A percentile compares a stretch with the other conserved stretches of the same genome.
Evolutionary conservation across 2,888 invertebrate species (phyloP).

Genomic region (Ophion obscuratus): DNA sequence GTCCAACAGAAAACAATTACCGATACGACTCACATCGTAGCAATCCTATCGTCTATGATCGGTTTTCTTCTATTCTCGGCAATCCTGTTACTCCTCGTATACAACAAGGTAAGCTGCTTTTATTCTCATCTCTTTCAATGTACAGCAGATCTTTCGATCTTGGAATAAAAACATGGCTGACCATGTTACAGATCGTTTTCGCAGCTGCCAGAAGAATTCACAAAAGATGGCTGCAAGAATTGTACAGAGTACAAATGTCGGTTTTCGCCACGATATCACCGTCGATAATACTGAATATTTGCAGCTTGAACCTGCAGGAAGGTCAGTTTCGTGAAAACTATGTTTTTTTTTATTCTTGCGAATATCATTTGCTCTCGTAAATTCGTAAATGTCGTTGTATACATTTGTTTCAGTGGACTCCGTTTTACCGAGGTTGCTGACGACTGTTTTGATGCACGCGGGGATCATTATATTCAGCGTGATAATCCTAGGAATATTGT

Average conservation of each 20-base stretch:
- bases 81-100: conserved; percentile 68
- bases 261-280: conserved; percentile 85
- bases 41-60: conserved; percentile 69
- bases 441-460: conserved; percentile 85
- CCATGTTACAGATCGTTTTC: conserved; percentile 78
- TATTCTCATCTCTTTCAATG: neutral
- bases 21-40: conserved; percentile 65
- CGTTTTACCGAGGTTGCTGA: conserved; percentile 85
- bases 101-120: conserved; percentile 68
- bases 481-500: conserved; percentile 84
- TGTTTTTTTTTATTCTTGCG: neutral
- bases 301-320: conserved; percentile 86
- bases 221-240: conserved; percentile 83
- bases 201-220: conserved; percentile 85
- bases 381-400: conserved; percentile 9
- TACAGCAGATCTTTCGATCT: neutral
- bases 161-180: neutral
- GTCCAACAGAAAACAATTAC: conserved; percentile 67
- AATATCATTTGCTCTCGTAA: neutral
- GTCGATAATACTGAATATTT: conserved; percentile 85
- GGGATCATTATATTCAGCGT: conserved; percentile 84
- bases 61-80: conserved; percentile 70
- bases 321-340: conserved; percentile 77
- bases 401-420: conserved; percentile 84
- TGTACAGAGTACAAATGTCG: conserved; percentile 84